phyloP scores from a whole-genome alignment of 2,113 vertebrate genomes.

The Dermatemys mawii region DNA sequence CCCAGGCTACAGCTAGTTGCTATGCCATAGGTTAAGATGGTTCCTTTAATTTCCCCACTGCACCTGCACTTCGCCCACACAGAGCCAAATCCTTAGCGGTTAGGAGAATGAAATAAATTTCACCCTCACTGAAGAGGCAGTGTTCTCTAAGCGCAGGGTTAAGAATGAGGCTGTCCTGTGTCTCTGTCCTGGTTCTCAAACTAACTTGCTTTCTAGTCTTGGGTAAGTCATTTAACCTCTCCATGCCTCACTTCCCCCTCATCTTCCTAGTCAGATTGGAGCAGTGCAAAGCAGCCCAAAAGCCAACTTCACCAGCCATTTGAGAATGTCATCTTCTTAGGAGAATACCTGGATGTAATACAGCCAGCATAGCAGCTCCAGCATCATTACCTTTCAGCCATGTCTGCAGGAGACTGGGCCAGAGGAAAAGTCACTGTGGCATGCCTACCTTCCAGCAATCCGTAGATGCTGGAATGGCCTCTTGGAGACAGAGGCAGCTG shows the following conservation, averaged over 20 bases:
- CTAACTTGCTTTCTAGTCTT: not conserved
- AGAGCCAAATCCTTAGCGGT: not conserved
- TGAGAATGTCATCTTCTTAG: not conserved
- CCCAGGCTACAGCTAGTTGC: accelerated
- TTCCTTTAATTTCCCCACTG: not conserved
- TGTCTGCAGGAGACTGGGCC: no score
- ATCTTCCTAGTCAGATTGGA: not conserved
- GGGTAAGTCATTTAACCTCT: not conserved
- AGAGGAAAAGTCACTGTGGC: no score
- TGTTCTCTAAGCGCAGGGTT: not conserved
- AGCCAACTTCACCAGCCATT: not conserved
- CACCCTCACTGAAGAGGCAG: not conserved
- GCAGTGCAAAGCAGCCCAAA: not conserved
- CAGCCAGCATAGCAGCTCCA: not conserved
- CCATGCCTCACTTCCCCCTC: not conserved
- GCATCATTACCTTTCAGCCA: not conserved
- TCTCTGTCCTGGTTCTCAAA: not conserved
- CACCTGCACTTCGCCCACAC: not conserved
- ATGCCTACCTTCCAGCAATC: not conserved
- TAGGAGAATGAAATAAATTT: not conserved
- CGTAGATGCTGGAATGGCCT: not conserved
- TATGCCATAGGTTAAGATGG: not conserved
- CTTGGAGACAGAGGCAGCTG: not conserved
- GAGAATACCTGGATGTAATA: not conserved
- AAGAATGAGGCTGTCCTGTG: accelerated